A percentile compares a stretch with the other conserved stretches of the same genome.
Conservation (phyloP, 2,113 vertebrate species). For the Mobula birostris region DNA sequence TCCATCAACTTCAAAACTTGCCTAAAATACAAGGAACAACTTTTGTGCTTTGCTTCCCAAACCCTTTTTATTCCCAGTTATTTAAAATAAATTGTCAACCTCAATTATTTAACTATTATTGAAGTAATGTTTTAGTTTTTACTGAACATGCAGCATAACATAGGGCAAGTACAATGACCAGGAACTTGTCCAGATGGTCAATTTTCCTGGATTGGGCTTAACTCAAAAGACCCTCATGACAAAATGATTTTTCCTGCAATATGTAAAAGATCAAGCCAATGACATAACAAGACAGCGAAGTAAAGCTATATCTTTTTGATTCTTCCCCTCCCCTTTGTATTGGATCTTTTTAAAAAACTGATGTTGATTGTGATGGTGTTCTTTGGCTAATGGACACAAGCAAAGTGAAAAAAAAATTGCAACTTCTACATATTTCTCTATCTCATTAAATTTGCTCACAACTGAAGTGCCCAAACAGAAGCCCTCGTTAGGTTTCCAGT, state of each 20-base stretch:
- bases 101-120: neutral
- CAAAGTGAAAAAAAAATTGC: neutral
- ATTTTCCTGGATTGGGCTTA: neutral
- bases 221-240: neutral
- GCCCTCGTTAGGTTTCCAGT: neutral
- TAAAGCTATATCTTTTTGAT: neutral
- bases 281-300: neutral
- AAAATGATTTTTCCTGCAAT: neutral
- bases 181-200: neutral
- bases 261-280: neutral
- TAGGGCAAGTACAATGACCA: neutral
- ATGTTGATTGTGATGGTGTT: neutral
- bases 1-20: neutral
- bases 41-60: neutral
- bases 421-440: neutral
- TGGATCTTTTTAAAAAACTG: neutral
- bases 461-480: neutral
- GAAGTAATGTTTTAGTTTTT: neutral
- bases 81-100: neutral
- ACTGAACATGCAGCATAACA: neutral
- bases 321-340: neutral
- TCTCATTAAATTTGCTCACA: neutral
- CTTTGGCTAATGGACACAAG: neutral
- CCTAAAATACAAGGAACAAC: neutral
- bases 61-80: neutral